phyloP scores from a whole-genome alignment of 2,797 vertebrate species.

The Chromis chromis region DNA sequence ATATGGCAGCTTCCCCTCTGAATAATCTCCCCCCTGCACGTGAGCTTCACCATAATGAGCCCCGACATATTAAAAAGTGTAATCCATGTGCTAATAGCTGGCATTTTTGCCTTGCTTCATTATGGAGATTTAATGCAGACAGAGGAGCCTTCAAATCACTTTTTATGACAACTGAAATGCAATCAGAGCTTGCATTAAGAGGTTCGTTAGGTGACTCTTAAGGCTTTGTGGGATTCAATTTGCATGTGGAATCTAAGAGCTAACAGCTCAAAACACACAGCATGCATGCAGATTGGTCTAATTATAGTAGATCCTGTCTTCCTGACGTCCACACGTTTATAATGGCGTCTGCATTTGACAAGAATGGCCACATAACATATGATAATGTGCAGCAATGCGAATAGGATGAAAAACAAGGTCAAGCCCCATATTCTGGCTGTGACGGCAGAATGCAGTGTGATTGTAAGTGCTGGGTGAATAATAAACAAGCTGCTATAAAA shows the following conservation, averaged over 20 bases:
- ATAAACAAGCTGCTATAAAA: slow-evolving; percentile 52
- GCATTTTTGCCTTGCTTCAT: slow-evolving; percentile 80
- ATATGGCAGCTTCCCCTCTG: slow-evolving; percentile 49
- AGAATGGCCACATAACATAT: slow-evolving; percentile 53
- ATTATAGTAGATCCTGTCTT: slow-evolving; percentile 61
- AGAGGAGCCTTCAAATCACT: slow-evolving; percentile 70
- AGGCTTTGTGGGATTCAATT: slow-evolving; percentile 65
- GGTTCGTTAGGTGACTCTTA: slow-evolving; percentile 68
- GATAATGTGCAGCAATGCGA: slow-evolving; percentile 60
- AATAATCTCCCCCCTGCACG: slow-evolving; percentile 64
- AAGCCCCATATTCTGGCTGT: slow-evolving; percentile 48
- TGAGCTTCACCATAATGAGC: slow-evolving; percentile 67
- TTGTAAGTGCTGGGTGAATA: slow-evolving; percentile 63
- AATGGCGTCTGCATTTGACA: slow-evolving; percentile 60
- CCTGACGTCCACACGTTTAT: slow-evolving; percentile 44
- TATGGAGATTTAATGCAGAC: slow-evolving; percentile 78
- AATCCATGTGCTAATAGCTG: slow-evolving; percentile 75
- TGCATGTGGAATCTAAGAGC: slow-evolving; percentile 68
- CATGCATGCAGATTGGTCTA: slow-evolving; percentile 64
- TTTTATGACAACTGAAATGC: slow-evolving; percentile 73
- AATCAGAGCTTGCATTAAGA: slow-evolving; percentile 77
- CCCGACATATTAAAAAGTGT: slow-evolving; percentile 75
- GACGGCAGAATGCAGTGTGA: slow-evolving; percentile 50
- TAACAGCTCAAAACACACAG: slow-evolving; percentile 68
- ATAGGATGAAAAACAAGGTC: slow-evolving; percentile 67